Evolutionary conservation across 2,888 invertebrate species (phyloP), one percentile per base, ranked within the genome.

Genomic region (Hypselothyrea guttata): DNA sequence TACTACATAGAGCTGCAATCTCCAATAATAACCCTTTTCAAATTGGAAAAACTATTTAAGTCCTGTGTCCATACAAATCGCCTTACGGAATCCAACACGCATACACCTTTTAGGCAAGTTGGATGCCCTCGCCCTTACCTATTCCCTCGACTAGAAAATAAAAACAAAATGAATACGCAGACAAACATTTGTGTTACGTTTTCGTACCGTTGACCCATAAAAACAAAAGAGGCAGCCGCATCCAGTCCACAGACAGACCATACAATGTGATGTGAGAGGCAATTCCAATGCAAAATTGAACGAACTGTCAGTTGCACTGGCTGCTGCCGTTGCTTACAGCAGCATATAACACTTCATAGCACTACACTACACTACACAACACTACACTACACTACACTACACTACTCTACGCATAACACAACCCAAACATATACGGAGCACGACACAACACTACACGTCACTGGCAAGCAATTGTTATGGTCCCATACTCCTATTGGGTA

Each of bases 161-260:
- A 35, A 27, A 46, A 46, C 9, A 35, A 13, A 35, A 31, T 44
- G 28, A 51, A 58, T 42, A 48, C 46, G 42, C 54, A 41, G 35
- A 54, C 57, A 71, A 62, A 71, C 72, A 66, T 75, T 72, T 72
- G 59, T 60, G 5, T 48, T 41, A 41, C 72, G 56, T 58, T 79
- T 60, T 75, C 22, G 81, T 63, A 51, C 73, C 57, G 82, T 42
- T 84, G 74, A 81, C 78, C 82, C 75, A 78, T 71, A 74, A 81
- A 70, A 72, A 70, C 74, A 69, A 69, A 56, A 28, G 12, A 16
- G 16, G 22, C 12, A 42, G 35, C 49, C 38, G 31, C 52, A 51
- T 45, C 48, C 51, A 37, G 44, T 27, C 31, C 48, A 49, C 48
- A 41, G 15, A 31, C 7, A 34, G 16, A 13, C 7, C 46, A 41